These are phyloP conservation scores for Gallirallus australis DNA, from an alignment of 2,797 vertebrate genomes.

Conservation along the genomic window DNA sequence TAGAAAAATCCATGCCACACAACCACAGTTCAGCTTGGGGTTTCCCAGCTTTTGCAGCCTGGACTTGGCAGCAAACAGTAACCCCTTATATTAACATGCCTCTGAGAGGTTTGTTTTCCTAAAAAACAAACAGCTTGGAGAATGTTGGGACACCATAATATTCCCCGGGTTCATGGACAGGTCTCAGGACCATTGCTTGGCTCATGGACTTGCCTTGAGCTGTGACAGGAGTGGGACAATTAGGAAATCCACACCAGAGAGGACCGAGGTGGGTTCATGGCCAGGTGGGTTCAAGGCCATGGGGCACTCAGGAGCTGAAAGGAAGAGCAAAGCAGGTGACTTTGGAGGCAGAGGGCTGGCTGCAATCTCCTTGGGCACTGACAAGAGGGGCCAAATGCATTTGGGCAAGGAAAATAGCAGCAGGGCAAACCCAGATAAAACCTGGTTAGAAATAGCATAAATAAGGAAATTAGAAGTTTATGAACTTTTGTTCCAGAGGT, in stretches of 20 bases:
- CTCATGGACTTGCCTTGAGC: not conserved
- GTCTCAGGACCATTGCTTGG: not conserved
- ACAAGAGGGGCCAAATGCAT: not conserved
- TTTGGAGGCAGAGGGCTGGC: not conserved
- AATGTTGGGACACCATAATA: not conserved
- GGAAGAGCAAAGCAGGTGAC: not conserved
- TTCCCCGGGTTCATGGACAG: not conserved
- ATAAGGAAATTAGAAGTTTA: not conserved
- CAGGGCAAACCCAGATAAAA: not conserved
- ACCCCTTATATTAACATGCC: not conserved
- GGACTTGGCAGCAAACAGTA: not conserved
- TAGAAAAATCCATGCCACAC: not conserved
- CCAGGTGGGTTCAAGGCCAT: not conserved
- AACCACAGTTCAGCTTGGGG: not conserved
- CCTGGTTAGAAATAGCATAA: not conserved
- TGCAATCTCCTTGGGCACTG: not conserved
- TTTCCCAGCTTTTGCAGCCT: not conserved
- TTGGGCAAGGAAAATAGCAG: not conserved
- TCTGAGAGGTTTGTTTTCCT: not conserved
- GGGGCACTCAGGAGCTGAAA: not conserved
- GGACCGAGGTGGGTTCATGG: rapidly evolving
- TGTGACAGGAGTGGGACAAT: not conserved
- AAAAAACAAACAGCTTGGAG: not conserved
- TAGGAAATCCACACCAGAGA: not conserved
- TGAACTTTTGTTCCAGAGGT: not conserved